Conservation (phyloP, 2,888 invertebrate genomes). For the Tineola bisselliella region DNA sequence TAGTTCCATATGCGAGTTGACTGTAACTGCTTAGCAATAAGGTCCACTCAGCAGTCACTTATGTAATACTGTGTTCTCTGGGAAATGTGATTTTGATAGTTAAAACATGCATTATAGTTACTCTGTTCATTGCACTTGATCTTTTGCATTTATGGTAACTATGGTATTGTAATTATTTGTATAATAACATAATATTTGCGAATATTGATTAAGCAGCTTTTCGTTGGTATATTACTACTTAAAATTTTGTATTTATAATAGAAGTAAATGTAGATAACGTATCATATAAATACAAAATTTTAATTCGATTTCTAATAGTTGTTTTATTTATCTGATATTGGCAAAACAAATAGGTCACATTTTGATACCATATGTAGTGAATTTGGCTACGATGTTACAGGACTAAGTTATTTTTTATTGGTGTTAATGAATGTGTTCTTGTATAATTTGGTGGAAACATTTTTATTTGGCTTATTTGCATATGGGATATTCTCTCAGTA, state of each 20-base stretch:
- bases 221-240: constrained; percentile 56
- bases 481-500: neutral
- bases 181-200: constrained; percentile 64
- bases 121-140: constrained; percentile 51
- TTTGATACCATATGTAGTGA: neutral
- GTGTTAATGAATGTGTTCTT: neutral
- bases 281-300: constrained; percentile 70
- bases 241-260: constrained; percentile 71
- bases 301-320: constrained; percentile 43
- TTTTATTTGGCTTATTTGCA: neutral
- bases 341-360: neutral
- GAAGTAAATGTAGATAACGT: constrained; percentile 67
- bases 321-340: constrained; percentile 8
- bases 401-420: neutral
- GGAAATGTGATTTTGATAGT: neutral
- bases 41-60: neutral
- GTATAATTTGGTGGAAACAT: neutral
- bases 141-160: constrained; percentile 68
- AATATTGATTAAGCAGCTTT: constrained; percentile 63
- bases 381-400: neutral
- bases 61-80: neutral
- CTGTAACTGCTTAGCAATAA: neutral
- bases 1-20: neutral
- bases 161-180: constrained; percentile 70
- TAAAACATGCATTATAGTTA: neutral